Percentiles rank a stretch among this genome's conserved stretches.
phyloP scores from a whole-genome alignment of 23 tunicate species.

The Aplidium turbinatum region DNA sequence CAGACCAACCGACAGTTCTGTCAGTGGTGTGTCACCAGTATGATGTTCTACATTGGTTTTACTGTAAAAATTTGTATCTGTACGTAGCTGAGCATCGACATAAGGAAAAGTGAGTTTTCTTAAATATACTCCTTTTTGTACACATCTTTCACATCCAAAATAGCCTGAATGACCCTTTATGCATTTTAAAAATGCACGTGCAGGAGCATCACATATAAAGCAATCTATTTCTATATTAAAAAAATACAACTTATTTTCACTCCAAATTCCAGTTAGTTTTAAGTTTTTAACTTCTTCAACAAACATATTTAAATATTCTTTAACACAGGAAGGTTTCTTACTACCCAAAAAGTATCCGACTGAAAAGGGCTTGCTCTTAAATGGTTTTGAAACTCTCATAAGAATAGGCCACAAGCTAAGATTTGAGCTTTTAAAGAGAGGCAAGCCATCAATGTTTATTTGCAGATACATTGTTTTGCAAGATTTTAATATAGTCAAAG shows the following conservation, averaged over 20 bases:
- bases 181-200: conserved; percentile 44
- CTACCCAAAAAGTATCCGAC: conserved; percentile 38
- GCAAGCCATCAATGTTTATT: conserved; percentile 54
- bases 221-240: conserved; percentile 10
- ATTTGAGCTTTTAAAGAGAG: conserved; percentile 43
- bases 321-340: conserved; percentile 31
- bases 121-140: conserved; percentile 34
- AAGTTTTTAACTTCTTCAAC: conserved; percentile 31
- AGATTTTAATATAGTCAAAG: too few species aligned
- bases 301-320: conserved; percentile 39
- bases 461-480: conserved; percentile 30
- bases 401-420: conserved; percentile 47
- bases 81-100: conserved; percentile 15
- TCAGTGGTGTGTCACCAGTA: conserved; percentile 15
- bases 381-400: not conserved
- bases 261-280: conserved; percentile 3
- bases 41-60: conserved; percentile 41
- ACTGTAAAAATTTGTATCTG: conserved; percentile 24
- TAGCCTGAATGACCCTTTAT: conserved; percentile 49
- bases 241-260: not conserved
- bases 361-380: conserved; percentile 20
- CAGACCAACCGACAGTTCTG: conserved; percentile 21
- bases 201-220: conserved; percentile 62
- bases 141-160: conserved; percentile 45
- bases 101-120: conserved; percentile 38